These are phyloP conservation scores for Macrobrachium nipponense DNA, from an alignment of 1,140 invertebrate species.

Conservation along the genomic window DNA sequence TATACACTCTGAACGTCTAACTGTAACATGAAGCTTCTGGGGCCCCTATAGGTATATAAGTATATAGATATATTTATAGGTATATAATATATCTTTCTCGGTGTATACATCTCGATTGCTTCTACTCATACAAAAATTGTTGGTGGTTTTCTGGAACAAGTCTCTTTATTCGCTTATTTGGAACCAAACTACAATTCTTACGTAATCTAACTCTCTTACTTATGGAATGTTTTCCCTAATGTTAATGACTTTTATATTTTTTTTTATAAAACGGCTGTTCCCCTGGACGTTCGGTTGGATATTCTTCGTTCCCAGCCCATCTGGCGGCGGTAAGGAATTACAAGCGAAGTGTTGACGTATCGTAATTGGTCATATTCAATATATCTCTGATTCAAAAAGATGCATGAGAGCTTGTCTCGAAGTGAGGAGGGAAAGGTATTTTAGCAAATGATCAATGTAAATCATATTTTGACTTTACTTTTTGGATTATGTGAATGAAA, in stretches of 20 bases:
- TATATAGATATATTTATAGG: conserved; percentile 4
- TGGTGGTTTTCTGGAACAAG: not conserved
- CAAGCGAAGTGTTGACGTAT: not conserved
- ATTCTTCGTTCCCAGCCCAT: not conserved
- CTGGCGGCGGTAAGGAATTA: conserved; percentile 25
- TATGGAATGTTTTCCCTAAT: conserved; percentile 27
- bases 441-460: not conserved
- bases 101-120: conserved; percentile 12
- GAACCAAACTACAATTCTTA: not conserved
- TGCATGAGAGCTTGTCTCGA: not conserved
- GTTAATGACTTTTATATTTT: conserved; percentile 2
- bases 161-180: not conserved
- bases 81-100: conserved; percentile 20
- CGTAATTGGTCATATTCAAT: not conserved
- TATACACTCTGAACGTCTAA: not conserved
- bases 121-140: conserved; percentile 37
- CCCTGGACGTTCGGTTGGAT: conserved; percentile 5
- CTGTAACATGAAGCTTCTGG: conserved; percentile 11
- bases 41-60: conserved; percentile 16
- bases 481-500: not conserved
- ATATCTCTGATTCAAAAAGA: not conserved
- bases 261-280: conserved; percentile 25
- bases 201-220: conserved; percentile 18
- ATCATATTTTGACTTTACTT: not conserved
- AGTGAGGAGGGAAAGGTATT: not conserved